phyloP scores from a whole-genome alignment of 2,113 vertebrate genomes.

The Ifrita kowaldi region DNA sequence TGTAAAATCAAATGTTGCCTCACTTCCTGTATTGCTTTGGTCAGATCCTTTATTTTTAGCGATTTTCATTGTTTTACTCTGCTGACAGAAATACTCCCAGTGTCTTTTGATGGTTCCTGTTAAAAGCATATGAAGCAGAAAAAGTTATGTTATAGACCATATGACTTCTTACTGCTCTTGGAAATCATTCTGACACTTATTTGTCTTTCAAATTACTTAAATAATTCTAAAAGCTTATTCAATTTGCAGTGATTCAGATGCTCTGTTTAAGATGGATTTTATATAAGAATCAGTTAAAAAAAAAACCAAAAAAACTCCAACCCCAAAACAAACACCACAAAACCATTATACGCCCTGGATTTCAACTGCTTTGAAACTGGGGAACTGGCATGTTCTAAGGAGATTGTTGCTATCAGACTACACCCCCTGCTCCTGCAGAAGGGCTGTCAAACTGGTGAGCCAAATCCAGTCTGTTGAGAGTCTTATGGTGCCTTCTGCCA shows the following conservation, averaged over 20 bases:
- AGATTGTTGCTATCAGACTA: not conserved
- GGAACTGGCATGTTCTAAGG: not conserved
- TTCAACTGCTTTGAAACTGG: not conserved
- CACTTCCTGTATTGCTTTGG: conserved; percentile 33
- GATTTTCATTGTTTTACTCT: conserved; percentile 49
- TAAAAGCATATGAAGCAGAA: conserved; percentile 44
- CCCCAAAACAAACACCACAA: not conserved
- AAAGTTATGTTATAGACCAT: not conserved
- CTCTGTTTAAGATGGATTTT: not conserved
- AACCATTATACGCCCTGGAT: not conserved
- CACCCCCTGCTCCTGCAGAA: not conserved
- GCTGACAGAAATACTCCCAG: conserved; percentile 80
- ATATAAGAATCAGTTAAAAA: not conserved
- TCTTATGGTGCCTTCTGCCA: not conserved
- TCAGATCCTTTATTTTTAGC: conserved; percentile 23
- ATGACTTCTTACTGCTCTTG: not conserved
- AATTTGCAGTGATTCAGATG: not conserved
- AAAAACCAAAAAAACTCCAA: not conserved
- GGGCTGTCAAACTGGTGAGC: not conserved
- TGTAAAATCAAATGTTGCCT: conserved; percentile 84
- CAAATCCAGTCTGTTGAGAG: not conserved
- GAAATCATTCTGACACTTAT: not conserved
- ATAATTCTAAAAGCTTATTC: not conserved
- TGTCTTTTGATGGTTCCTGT: conserved; percentile 76
- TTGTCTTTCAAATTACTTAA: not conserved